phyloP scores from a whole-genome alignment of 2,797 vertebrate genomes.

The Crocodylus rhombifer region DNA sequence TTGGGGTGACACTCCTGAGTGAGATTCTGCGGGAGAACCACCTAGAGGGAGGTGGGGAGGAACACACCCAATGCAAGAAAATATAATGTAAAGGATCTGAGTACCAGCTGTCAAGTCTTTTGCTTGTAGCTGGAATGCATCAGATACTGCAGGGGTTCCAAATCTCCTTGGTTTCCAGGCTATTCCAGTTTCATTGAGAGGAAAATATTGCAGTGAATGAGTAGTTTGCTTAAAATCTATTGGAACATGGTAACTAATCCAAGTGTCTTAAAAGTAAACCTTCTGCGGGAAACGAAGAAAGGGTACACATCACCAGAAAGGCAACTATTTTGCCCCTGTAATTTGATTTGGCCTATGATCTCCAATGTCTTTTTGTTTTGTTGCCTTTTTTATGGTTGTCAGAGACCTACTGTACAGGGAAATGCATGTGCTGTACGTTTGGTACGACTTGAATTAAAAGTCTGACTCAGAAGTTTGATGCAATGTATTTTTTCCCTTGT shows the following conservation, averaged over 20 bases:
- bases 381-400: not conserved
- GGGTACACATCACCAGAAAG: accelerated
- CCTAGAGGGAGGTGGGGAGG: not conserved
- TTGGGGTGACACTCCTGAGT: conserved; percentile 56
- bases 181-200: not conserved
- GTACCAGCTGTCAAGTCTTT: not conserved
- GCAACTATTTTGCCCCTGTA: not conserved
- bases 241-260: not conserved
- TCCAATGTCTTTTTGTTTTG: not conserved
- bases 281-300: not conserved
- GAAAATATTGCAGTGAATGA: not conserved
- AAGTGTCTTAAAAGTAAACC: not conserved
- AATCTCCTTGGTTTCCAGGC: not conserved
- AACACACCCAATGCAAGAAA: accelerated
- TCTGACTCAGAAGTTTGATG: not conserved
- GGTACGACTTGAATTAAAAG: not conserved
- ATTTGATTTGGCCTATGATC: not conserved
- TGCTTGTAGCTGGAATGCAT: not conserved
- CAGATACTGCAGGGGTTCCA: not conserved
- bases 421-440: not conserved
- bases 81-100: not conserved
- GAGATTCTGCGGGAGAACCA: not conserved
- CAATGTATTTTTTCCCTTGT: not conserved
- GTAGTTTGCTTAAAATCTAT: accelerated
- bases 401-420: not conserved